Evolutionary conservation across 2,113 vertebrate genomes (phyloP).

Genomic region (Xiphophorus couchianus): DNA sequence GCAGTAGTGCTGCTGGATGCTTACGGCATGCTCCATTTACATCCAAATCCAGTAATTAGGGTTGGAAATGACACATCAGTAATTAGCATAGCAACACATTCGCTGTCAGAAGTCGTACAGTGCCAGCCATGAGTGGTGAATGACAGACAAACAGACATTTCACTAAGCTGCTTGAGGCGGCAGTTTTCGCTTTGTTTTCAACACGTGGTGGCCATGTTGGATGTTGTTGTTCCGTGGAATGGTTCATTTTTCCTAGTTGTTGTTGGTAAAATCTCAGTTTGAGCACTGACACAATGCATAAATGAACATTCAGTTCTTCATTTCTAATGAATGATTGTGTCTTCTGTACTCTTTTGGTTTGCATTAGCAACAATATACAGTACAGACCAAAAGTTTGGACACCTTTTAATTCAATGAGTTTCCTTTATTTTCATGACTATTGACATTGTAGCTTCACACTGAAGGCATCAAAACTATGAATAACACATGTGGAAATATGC

Average conservation of each 20-base stretch:
- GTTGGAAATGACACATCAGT: not conserved
- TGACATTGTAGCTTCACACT: no score
- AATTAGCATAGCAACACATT: not conserved
- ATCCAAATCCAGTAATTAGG: not conserved
- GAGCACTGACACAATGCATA: no score
- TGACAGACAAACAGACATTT: no score
- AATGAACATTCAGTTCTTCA: not conserved
- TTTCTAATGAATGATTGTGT: not conserved
- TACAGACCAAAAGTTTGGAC: no score
- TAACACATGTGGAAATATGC: no score
- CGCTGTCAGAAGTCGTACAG: not conserved
- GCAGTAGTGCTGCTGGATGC: not conserved
- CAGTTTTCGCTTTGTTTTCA: not conserved
- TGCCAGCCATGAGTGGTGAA: not conserved
- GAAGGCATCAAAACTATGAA: no score
- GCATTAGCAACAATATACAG: not conserved
- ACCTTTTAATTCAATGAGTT: no score
- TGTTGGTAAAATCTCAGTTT: not conserved
- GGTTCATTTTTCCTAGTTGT: not conserved
- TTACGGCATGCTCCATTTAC: not conserved
- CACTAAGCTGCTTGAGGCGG: no score
- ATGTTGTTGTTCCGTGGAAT: not conserved
- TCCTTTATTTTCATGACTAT: no score
- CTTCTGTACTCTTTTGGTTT: not conserved
- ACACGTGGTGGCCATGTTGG: not conserved